These are phyloP conservation scores for Danaus plexippus DNA, from an alignment of 1,140 invertebrate species.

Conservation along the genomic window DNA sequence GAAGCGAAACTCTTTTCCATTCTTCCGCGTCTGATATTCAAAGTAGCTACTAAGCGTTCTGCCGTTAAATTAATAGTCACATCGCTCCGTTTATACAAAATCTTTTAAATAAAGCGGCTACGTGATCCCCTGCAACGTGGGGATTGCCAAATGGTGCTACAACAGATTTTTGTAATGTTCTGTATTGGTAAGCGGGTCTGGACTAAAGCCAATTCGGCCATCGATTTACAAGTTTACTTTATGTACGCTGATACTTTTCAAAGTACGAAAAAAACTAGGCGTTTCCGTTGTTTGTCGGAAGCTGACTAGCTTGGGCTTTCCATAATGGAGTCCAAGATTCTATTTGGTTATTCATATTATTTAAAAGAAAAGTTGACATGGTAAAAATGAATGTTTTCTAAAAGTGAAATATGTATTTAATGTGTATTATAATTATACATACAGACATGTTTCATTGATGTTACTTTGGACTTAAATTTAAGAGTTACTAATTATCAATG, in stretches of 20 bases:
- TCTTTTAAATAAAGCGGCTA: slow-evolving; percentile 59
- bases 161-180: slow-evolving; percentile 67
- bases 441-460: too few relatives aligned
- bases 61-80: slow-evolving; percentile 52
- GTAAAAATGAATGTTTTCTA: too few relatives aligned
- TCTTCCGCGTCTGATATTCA: slow-evolving; percentile 37
- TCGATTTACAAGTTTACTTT: slow-evolving; percentile 61
- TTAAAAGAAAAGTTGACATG: too few relatives aligned
- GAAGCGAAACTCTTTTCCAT: slow-evolving; percentile 18
- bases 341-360: too few relatives aligned
- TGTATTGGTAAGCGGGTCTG: slow-evolving; percentile 63
- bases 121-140: slow-evolving; percentile 38
- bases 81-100: slow-evolving; percentile 50
- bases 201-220: slow-evolving; percentile 56
- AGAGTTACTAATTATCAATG: too few relatives aligned
- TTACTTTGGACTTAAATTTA: too few relatives aligned
- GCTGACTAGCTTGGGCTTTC: slow-evolving; percentile 7
- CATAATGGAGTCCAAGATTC: too few relatives aligned
- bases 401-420: too few relatives aligned
- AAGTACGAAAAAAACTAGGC: slow-evolving; percentile 35
- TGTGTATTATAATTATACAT: too few relatives aligned
- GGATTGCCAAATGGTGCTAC: slow-evolving; percentile 56
- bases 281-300: slow-evolving; percentile 28
- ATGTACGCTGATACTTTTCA: slow-evolving; percentile 46
- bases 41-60: slow-evolving; percentile 37